Conservation (phyloP, 2,888 invertebrate genomes). For the Mythimna impura region DNA sequence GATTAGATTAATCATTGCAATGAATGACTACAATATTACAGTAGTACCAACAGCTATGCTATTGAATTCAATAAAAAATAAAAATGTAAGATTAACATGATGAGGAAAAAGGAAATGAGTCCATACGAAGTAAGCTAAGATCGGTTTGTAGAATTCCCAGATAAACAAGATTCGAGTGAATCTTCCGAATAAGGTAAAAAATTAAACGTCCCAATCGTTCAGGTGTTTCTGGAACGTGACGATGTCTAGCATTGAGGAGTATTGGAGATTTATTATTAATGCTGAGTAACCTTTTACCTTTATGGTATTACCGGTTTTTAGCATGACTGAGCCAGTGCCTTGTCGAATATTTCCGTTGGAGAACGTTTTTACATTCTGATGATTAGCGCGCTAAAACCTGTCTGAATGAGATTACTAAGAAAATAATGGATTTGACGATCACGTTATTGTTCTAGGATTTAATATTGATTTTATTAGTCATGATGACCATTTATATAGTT, state of each 20-base stretch:
- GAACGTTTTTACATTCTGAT: conserved; percentile 75
- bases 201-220: neutral
- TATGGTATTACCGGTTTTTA: conserved; percentile 83
- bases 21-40: conserved; percentile 6
- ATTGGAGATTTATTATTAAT: conserved; percentile 76
- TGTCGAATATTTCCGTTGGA: conserved; percentile 83
- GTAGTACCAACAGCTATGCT: neutral
- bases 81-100: neutral
- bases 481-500: neutral
- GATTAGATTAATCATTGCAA: conserved; percentile 11
- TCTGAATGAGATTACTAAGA: conserved; percentile 74
- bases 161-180: neutral
- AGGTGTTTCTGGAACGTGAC: conserved; percentile 48
- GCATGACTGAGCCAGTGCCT: conserved; percentile 74
- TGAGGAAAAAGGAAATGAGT: conserved; percentile 25
- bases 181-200: conserved; percentile 9
- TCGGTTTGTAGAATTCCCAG: neutral
- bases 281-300: conserved; percentile 84
- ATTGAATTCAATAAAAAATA: neutral
- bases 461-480: conserved; percentile 23
- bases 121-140: neutral
- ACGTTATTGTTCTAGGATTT: conserved; percentile 69
- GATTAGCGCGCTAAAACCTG: conserved; percentile 81
- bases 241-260: conserved; percentile 29
- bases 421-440: conserved; percentile 70